Percentiles rank a stretch among this genome's conserved stretches.
Conservation (phyloP, 2,113 vertebrate species). For the Brachirus orientalis region DNA sequence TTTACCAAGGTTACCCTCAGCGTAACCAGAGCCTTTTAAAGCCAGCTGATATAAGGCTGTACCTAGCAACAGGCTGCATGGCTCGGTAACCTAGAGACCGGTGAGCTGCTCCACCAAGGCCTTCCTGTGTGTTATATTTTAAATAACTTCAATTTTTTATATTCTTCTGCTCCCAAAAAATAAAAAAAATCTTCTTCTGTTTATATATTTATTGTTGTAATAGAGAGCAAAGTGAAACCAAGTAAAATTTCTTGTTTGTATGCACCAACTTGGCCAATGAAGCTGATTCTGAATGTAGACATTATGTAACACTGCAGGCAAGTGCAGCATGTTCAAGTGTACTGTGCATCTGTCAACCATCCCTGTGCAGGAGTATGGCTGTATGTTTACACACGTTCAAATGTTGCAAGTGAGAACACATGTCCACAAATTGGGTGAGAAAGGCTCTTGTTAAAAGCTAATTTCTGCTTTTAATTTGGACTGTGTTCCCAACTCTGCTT, state of each 20-base stretch:
- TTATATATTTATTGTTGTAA: too few species aligned
- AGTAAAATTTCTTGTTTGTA: too few species aligned
- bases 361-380: neutral
- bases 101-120: conserved; percentile 33
- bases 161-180: too few species aligned
- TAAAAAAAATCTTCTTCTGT: too few species aligned
- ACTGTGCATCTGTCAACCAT: neutral
- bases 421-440: conserved; percentile 7
- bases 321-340: neutral
- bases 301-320: conserved; percentile 5
- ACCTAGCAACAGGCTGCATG: conserved; percentile 61
- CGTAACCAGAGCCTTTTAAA: conserved; percentile 70
- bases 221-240: too few species aligned
- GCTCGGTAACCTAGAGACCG: conserved; percentile 68
- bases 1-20: conserved; percentile 69
- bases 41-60: conserved; percentile 40
- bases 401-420: conserved; percentile 23
- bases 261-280: too few species aligned
- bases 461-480: conserved; percentile 71
- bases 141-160: too few species aligned
- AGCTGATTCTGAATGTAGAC: conserved; percentile 42
- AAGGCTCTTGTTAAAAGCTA: neutral
- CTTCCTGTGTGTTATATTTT: too few species aligned
- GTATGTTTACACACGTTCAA: conserved; percentile 22
- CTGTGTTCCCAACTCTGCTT: conserved; percentile 54